Conservation (phyloP, 2,113 vertebrate species). For the Toxostoma redivivum region DNA sequence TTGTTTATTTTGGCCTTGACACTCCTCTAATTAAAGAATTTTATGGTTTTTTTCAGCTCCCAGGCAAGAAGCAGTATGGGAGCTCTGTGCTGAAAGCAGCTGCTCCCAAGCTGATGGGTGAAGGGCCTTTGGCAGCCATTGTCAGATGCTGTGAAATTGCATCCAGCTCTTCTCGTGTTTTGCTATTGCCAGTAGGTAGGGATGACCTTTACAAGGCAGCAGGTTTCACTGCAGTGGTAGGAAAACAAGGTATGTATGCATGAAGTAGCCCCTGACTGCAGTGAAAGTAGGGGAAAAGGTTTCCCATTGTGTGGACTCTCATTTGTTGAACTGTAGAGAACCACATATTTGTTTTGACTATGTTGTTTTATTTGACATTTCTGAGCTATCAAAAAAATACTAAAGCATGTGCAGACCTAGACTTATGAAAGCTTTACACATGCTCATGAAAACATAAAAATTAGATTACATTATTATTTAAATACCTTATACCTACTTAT, state of each 20-base stretch:
- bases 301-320: neutral
- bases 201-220: neutral
- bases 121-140: neutral
- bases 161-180: neutral
- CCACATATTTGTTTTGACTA: neutral
- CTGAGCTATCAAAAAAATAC: neutral
- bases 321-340: neutral
- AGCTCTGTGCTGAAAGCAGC: neutral
- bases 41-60: neutral
- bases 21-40: neutral
- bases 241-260: rapidly evolving
- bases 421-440: neutral
- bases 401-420: neutral
- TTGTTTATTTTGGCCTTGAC: neutral
- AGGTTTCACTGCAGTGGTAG: neutral
- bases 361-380: neutral
- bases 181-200: neutral
- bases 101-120: neutral
- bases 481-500: neutral
- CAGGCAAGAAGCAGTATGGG: neutral
- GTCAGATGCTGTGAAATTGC: neutral
- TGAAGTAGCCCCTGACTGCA: neutral
- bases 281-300: neutral
- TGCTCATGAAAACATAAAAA: neutral
- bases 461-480: neutral